Evolutionary conservation across 2,113 vertebrate genomes (phyloP).

Genomic region (Zeus faber): DNA sequence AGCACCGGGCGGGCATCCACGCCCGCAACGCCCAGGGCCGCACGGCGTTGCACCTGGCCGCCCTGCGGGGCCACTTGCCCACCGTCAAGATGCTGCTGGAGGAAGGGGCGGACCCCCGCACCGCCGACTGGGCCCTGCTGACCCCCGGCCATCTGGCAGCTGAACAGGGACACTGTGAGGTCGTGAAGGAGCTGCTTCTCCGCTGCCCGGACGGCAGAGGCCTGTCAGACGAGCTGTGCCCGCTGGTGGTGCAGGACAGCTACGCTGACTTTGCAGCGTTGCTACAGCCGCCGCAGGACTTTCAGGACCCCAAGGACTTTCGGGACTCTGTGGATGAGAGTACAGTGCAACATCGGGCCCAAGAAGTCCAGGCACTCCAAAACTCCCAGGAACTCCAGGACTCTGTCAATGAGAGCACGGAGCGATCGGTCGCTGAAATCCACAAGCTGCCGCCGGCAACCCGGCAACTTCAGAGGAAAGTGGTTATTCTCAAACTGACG

Average conservation of each 20-base stretch:
- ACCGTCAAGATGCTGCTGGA: conserved; percentile 86
- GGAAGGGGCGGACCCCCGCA: conserved; percentile 74
- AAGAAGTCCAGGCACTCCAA: too few relatives aligned
- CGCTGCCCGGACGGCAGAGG: conserved; percentile 63
- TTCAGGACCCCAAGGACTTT: conserved; percentile 26
- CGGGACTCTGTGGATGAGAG: not conserved
- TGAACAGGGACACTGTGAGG: conserved; percentile 80
- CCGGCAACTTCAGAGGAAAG: conserved; percentile 63
- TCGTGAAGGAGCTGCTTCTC: conserved; percentile 80
- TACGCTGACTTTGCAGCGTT: conserved; percentile 74
- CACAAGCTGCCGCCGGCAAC: conserved; percentile 8
- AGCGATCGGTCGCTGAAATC: conserved; percentile 26
- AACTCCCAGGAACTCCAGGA: too few relatives aligned
- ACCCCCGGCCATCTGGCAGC: conserved; percentile 84
- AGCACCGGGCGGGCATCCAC: conserved; percentile 78
- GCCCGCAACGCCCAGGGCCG: conserved; percentile 73
- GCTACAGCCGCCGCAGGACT: conserved; percentile 65
- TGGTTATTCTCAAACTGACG: conserved; percentile 76
- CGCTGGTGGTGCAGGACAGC: conserved; percentile 77
- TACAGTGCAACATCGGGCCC: not conserved
- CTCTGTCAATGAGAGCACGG: conserved; percentile 33
- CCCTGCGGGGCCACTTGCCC: conserved; percentile 81
- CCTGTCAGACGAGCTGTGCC: conserved; percentile 73
- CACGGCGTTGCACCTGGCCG: conserved; percentile 86
- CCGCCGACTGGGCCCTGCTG: conserved; percentile 61